Base-by-base conservation (phyloP, 2,113 vertebrate species). In the Tachysurus vachellii region DNA sequence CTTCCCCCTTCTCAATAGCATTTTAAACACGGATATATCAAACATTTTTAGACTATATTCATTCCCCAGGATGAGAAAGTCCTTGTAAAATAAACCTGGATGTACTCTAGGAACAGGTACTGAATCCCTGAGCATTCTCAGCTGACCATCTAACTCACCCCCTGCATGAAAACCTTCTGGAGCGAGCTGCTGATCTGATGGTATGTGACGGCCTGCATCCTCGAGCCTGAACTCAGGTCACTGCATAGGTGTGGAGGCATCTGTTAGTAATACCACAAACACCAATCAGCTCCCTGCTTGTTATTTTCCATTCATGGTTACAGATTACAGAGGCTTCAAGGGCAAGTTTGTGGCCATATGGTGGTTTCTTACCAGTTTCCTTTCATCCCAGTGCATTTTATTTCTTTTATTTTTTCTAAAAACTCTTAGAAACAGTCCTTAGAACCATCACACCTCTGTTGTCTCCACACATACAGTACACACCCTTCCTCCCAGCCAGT, bases 161-260 rank as follows among this genome's bases (percentile, higher is more conserved):
- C 91, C 89, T 90, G 89, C 92, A 88, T 68, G 84, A 87, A 90
- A 86, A 91, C 70, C 93, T 93, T 93, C 90, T 89, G 87, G 82
- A 77, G 85, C 23, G 87, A 12, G 89, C 87, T 42, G 79, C 84
- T 93, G 93, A 94, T 54, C 87, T 91, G 90, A 94, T 94, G 87
- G 44, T 90, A 91, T 89, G 89, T 87, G 93, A 94, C 93, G 86
- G 91, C 85, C 77, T 59, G 88, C 84, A 88, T 79, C 88, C 87
- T 91, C 91, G 88, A 90, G 21, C 80, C 82, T 90, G 93, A 89
- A 87, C 90, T 12, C 23, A 66, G 91, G 92, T 94, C 91, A 89
- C 66, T 82, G 44, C 71, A 68, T 71, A 82, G 91, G 86, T 85
- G 91, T 19, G 86, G 88, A 89, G 86, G 75, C 92, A 91, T 92